Base-by-base conservation (phyloP, 2,888 invertebrate species). In the Polyommatus iphigenia region DNA sequence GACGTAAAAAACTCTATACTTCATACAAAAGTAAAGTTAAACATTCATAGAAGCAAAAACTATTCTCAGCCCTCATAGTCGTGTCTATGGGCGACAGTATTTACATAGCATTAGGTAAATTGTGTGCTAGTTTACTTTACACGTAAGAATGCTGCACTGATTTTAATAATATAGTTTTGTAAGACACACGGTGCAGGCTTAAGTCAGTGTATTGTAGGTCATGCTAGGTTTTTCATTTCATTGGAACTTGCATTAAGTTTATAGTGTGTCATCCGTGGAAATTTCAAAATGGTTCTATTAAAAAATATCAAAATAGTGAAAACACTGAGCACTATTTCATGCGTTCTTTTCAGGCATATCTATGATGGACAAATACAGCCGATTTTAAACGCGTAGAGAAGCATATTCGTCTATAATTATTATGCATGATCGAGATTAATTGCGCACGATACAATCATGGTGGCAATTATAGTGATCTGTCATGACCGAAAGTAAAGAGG, bases 61-160 rank as follows among this genome's bases (percentile, higher is more conserved):
- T 46, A 5, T 46, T 29, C 75, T 29, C 18, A 75, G 41, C 71
- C 71, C 36, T 41, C 71, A 72, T 72, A 72, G 36, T n/a, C 75
- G 54, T 75, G 75, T 75, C 75, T 50, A 75, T 75, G 75, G 50
- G 29, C 46, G 75, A 75, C 75, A 29, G 50, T 75, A 75, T 75
- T 75, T 75, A 75, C 75, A 75, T 75, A 75, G 75, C 75, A 75
- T 75, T 75, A 75, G 75, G 75, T 54, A 75, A 75, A 75, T 75
- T 75, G 75, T 75, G 75, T 75, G 24, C 75, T 50, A 75, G 75
- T 75, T 54, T 75, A 75, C 73, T 54, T 67, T 75, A 75, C 75
- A 75, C 75, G 54, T 75, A 75, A 75, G 46, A 75, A 50, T 50
- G 29, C 75, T 54, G 54, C 75, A 50, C 75, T 75, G 75, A 75